Evolutionary conservation across 2,113 vertebrate species (phyloP).

Genomic region (Arenaria interpres): DNA sequence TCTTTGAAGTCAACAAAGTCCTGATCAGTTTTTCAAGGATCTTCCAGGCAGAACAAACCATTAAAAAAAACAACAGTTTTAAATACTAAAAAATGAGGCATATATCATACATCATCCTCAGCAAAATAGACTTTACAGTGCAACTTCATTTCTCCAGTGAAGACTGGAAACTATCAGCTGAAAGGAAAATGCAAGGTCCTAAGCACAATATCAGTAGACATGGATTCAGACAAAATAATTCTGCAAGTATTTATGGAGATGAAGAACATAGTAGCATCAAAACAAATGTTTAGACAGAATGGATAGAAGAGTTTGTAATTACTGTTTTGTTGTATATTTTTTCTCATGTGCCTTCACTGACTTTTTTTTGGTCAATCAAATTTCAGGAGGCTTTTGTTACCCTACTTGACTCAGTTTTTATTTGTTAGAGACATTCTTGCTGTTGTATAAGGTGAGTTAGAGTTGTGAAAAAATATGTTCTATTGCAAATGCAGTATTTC

Average conservation of each 20-base stretch:
- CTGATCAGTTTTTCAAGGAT: background rate
- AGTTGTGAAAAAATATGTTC: background rate
- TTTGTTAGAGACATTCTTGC: background rate
- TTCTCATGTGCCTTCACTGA: background rate
- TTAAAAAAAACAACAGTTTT: background rate
- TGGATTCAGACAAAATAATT: background rate
- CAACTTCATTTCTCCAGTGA: background rate
- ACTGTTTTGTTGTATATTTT: background rate
- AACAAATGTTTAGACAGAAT: background rate
- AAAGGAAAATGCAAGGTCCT: background rate
- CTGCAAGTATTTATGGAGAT: background rate
- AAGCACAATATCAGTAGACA: background rate
- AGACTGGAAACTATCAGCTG: background rate
- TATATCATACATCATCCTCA: background rate
- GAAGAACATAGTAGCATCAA: background rate
- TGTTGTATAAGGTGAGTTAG: background rate
- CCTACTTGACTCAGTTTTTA: background rate
- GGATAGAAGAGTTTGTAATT: background rate
- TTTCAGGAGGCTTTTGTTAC: background rate
- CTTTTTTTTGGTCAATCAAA: background rate
- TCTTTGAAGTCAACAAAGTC: background rate
- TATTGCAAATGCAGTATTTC: background rate
- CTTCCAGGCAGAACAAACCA: background rate
- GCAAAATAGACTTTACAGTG: background rate
- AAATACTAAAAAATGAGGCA: background rate